Conservation (phyloP, 53 echinoderm and acorn worm genomes). For the Hippasteria phrygiana region DNA sequence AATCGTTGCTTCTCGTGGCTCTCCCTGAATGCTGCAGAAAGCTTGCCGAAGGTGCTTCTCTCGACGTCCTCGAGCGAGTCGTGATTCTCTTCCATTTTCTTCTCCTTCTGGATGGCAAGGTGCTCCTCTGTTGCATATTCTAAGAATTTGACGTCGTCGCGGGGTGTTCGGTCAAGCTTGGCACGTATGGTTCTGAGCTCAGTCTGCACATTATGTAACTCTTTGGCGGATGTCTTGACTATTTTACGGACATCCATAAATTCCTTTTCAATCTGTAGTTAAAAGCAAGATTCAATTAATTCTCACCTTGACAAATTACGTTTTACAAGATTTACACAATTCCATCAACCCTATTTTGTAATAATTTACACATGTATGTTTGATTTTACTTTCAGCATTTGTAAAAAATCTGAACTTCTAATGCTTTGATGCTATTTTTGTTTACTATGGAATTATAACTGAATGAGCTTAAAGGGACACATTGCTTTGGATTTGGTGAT, state of each 20-base stretch:
- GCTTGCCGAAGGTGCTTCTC: constrained; percentile 75
- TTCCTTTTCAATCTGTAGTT: constrained; percentile 75
- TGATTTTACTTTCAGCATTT: too few relatives aligned
- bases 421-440: too few relatives aligned
- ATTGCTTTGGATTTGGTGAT: too few relatives aligned
- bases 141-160: constrained; percentile 93
- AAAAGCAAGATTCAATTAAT: not conserved
- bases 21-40: constrained; percentile 84
- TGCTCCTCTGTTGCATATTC: constrained; percentile 98
- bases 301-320: too few relatives aligned
- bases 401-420: too few relatives aligned
- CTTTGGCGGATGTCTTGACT: constrained; percentile 73
- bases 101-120: constrained; percentile 81
- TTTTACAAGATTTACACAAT: too few relatives aligned
- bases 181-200: constrained; percentile 80
- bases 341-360: too few relatives aligned
- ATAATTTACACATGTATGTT: too few relatives aligned
- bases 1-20: constrained; percentile 90
- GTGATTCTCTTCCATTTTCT: constrained; percentile 70
- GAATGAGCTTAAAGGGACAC: too few relatives aligned
- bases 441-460: too few relatives aligned
- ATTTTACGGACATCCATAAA: constrained; percentile 77
- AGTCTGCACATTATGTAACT: constrained; percentile 79
- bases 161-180: constrained; percentile 89
- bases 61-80: constrained; percentile 65